Evolutionary conservation across 2,113 vertebrate genomes (phyloP).

Genomic region (Gnathonemus longibarbis): DNA sequence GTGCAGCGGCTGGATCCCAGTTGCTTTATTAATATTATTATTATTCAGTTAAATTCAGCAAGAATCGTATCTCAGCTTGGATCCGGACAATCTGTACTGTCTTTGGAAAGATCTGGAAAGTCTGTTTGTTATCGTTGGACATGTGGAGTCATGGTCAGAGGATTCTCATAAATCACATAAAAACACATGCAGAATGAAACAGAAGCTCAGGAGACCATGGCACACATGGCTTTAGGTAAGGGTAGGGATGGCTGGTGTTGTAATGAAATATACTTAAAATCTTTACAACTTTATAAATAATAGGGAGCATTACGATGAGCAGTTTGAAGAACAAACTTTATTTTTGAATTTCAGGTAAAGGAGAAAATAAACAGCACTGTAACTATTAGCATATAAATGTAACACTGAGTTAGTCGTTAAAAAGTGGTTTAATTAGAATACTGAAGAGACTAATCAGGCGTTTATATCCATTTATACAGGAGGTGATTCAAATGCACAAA

Average conservation of each 20-base stretch:
- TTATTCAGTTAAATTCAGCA: background rate
- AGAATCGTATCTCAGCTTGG: background rate
- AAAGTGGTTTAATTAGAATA: constrained; percentile 65
- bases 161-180: background rate
- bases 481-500: constrained; percentile 58
- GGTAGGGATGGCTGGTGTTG: background rate
- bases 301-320: constrained; percentile 28
- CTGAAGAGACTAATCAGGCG: constrained; percentile 55
- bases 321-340: constrained; percentile 72
- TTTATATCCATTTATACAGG: constrained; percentile 53
- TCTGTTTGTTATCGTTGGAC: background rate
- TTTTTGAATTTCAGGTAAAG: constrained; percentile 55
- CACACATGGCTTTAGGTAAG: background rate
- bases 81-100: background rate
- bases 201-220: background rate
- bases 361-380: constrained; percentile 74
- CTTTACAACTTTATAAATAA: background rate
- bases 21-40: background rate
- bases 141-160: background rate
- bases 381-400: constrained; percentile 89
- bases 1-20: background rate
- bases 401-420: constrained; percentile 68
- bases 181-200: background rate
- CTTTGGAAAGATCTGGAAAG: background rate
- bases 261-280: background rate